A percentile compares a stretch with the other conserved stretches of the same genome.
Conservation (phyloP, 1,140 invertebrate species). For the Leptopilina boulardi region DNA sequence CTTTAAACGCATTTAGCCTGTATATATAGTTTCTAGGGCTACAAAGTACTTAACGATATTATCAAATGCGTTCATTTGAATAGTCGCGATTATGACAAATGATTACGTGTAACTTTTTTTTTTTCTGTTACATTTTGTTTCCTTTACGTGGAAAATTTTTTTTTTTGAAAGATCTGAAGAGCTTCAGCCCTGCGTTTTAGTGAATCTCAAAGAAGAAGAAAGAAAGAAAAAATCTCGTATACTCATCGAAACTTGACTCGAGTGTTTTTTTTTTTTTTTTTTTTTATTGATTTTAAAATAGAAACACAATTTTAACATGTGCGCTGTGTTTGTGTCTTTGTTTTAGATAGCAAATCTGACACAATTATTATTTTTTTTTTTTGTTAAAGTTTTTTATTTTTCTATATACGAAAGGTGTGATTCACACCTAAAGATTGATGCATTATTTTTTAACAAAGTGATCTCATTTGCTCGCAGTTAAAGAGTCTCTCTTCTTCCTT, state of each 20-base stretch:
- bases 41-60: slow-evolving; percentile 28
- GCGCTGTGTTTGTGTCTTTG: slow-evolving; percentile 32
- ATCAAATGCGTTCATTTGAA: slow-evolving; percentile 7
- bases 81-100: background rate
- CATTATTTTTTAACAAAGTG: slow-evolving; percentile 48
- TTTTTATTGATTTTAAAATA: no score
- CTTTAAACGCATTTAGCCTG: slow-evolving; percentile 24
- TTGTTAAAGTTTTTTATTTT: slow-evolving; percentile 56
- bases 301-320: slow-evolving; percentile 43
- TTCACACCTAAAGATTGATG: slow-evolving; percentile 30
- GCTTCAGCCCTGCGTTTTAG: slow-evolving; percentile 7
- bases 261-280: background rate
- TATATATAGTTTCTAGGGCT: slow-evolving; percentile 24
- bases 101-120: background rate
- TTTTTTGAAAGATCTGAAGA: background rate
- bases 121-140: background rate
- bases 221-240: background rate
- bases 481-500: background rate
- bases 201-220: background rate
- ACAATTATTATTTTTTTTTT: no score
- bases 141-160: no score
- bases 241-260: slow-evolving; percentile 5
- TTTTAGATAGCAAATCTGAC: slow-evolving; percentile 38
- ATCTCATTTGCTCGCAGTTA: slow-evolving; percentile 45
- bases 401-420: slow-evolving; percentile 37